These are phyloP conservation scores for Nomia melanderi DNA, from an alignment of 1,140 invertebrate genomes.

Conservation along the genomic window DNA sequence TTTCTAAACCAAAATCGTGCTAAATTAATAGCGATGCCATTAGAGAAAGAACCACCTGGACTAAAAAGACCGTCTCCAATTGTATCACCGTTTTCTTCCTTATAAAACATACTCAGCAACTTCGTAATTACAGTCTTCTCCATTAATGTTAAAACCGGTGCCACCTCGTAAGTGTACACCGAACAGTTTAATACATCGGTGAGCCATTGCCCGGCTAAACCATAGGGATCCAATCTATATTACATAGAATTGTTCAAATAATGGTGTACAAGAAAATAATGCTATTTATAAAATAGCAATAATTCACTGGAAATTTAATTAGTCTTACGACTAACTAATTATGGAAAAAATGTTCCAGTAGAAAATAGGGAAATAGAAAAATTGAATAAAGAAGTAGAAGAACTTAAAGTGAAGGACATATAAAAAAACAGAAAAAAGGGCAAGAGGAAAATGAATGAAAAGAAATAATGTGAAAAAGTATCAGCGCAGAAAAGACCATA, in stretches of 20 bases:
- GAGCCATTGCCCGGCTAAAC: conserved; percentile 81
- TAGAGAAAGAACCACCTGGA: conserved; percentile 89
- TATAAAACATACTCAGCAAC: conserved; percentile 81
- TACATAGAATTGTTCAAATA: conserved; percentile 34
- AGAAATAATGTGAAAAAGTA: no score
- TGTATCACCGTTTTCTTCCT: conserved; percentile 80
- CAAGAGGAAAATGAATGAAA: no score
- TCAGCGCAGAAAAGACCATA: no score
- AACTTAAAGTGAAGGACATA: no score
- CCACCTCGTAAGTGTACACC: conserved; percentile 82
- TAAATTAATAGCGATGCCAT: conserved; percentile 85
- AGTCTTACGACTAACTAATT: background rate
- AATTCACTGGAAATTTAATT: background rate
- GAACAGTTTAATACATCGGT: conserved; percentile 81
- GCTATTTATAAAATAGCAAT: background rate
- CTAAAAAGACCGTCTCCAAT: conserved; percentile 85
- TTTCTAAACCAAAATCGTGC: conserved; percentile 84
- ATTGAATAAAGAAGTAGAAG: no score
- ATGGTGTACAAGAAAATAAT: background rate
- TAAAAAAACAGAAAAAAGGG: no score
- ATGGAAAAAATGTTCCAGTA: background rate
- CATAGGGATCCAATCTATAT: conserved; percentile 80
- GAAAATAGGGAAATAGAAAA: no score
- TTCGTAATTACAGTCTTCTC: conserved; percentile 78
- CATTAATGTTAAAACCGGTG: conserved; percentile 83